Base-by-base conservation (phyloP, 1,140 invertebrate genomes). In the Cyrtorhinus lividipennis region DNA sequence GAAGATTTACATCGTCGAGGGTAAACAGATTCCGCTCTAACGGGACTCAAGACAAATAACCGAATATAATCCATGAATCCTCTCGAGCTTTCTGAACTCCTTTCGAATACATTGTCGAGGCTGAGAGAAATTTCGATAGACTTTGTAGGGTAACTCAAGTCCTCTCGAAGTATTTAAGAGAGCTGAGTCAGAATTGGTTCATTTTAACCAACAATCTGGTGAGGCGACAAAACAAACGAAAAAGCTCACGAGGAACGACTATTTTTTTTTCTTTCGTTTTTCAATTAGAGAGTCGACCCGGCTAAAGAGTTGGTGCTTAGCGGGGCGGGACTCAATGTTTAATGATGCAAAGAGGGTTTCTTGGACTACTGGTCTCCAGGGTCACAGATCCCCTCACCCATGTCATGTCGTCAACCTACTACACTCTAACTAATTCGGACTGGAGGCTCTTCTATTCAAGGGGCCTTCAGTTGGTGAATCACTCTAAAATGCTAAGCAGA, bases 321-420 rank as follows among this genome's bases (percentile, higher is more conserved):
- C 27, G 58, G 58, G 58, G 24, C 58, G 58, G 58, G 25, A 59
- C 58, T 27, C 26, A 24, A 59, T 59, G 58, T 59, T 59, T 59
- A 59, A 59, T 59, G 58, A 59, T 59, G 58, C 58, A 59, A 26
- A 30, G 58, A 59, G 58, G 27, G 58, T 59, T 59, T 59, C 58
- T 25, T 59, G 58, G 58, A 59, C 58, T 59, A 30, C 25, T 59
- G 58, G 58, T 59, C 58, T 30, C 58, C 58, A 59, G 58, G 58
- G 58, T 59, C 58, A 59, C 58, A 30, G 27, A 24, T 30, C 58
- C 58, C 58, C 22, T 59, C 58, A 59, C 58, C 58, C 58, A 59
- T 59, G 58, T 59, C 58, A 59, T 53, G 58, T 59, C 58, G 58
- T 27, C 58, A 59, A 59, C 58, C 58, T 59, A 59, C 24, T 27